phyloP scores from a whole-genome alignment of 1,140 invertebrate genomes.

The Eurytemora carolleeae region DNA sequence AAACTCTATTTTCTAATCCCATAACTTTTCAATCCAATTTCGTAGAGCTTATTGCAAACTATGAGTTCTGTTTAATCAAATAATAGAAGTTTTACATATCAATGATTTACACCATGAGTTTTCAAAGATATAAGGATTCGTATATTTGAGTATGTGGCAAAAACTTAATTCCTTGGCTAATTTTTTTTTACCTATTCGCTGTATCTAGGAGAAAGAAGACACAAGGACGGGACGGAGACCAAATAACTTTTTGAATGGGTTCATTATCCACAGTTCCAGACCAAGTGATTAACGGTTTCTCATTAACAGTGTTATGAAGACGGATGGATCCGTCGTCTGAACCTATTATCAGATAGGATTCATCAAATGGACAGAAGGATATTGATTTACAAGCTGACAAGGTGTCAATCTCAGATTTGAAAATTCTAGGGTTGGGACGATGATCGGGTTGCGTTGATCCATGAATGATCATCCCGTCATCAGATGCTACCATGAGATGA shows the following conservation, averaged over 20 bases:
- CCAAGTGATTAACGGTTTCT: slow-evolving; percentile 33
- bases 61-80: no score
- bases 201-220: slow-evolving; percentile 36
- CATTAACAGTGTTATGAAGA: slow-evolving; percentile 27
- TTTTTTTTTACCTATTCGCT: slow-evolving; percentile 26
- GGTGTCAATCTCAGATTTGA: slow-evolving; percentile 9
- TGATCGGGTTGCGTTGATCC: slow-evolving; percentile 27
- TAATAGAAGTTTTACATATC: no score
- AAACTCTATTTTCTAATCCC: no score
- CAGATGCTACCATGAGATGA: slow-evolving; percentile 34
- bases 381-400: slow-evolving; percentile 22
- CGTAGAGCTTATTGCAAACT: no score
- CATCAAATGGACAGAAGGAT: slow-evolving; percentile 34
- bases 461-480: slow-evolving; percentile 33
- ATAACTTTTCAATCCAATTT: no score
- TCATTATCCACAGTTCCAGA: slow-evolving; percentile 23
- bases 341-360: slow-evolving; percentile 36
- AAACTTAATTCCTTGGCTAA: background rate
- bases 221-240: slow-evolving; percentile 36
- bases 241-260: slow-evolving; percentile 30
- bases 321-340: slow-evolving; percentile 34
- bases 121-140: no score
- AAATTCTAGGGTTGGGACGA: slow-evolving; percentile 12
- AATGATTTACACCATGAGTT: no score
- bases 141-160: no score